Percentiles rank a stretch among this genome's conserved stretches.
Evolutionary conservation across 1,140 invertebrate genomes (phyloP).

Genomic region (Drosophila sproati): DNA sequence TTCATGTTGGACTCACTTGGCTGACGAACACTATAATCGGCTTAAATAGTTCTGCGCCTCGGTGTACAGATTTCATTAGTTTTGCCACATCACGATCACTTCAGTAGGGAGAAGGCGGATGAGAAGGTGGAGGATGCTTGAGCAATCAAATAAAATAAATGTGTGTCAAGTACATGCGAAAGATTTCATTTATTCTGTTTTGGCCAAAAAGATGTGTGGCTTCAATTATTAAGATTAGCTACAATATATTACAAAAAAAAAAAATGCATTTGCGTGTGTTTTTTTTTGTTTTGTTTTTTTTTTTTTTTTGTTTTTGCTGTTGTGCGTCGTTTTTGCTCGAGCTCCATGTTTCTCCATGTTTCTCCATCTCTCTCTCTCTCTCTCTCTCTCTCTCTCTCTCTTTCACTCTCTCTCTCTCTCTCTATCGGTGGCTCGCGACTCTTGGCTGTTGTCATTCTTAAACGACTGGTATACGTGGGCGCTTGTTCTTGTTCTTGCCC

Average conservation of each 20-base stretch:
- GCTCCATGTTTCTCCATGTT: too few species aligned
- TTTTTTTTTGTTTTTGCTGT: not conserved
- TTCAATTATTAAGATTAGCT: slow-evolving; percentile 52
- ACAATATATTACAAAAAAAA: slow-evolving; percentile 81
- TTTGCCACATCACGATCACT: not conserved
- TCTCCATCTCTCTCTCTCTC: not conserved
- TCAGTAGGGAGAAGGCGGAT: not conserved
- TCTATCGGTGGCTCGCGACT: not conserved
- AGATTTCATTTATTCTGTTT: slow-evolving; percentile 48
- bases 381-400: not conserved
- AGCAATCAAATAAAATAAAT: not conserved
- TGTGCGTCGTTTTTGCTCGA: not conserved
- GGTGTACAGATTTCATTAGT: not conserved
- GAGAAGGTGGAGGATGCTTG: slow-evolving; percentile 1
- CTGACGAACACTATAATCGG: too few species aligned
- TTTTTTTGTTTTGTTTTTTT: slow-evolving; percentile 8
- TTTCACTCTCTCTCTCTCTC: not conserved
- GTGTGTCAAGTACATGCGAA: slow-evolving; percentile 42
- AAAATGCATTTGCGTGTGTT: slow-evolving; percentile 2
- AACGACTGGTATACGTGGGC: slow-evolving; percentile 55
- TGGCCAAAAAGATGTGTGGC: slow-evolving; percentile 32
- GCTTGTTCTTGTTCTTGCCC: slow-evolving; percentile 58
- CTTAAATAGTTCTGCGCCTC: slow-evolving; percentile 32
- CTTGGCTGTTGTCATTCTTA: slow-evolving; percentile 10
- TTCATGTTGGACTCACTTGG: slow-evolving; percentile 22